Base-by-base conservation (phyloP, 2,797 vertebrate genomes). In the Cuniculus paca region DNA sequence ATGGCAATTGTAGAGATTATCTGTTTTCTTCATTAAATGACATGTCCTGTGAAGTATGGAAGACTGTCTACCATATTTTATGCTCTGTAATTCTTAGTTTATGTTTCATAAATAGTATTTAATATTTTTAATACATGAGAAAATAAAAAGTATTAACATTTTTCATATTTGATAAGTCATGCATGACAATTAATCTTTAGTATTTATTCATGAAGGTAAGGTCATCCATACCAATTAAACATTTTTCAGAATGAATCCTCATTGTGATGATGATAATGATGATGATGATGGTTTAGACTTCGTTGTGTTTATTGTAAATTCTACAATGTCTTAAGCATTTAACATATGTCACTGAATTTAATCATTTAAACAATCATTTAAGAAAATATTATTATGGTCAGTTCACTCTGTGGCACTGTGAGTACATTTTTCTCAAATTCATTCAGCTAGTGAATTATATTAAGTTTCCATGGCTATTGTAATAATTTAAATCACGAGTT, bases 41-140 rank as follows among this genome's bases (percentile, higher is more conserved):
- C 22, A 80, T 80, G 5, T 20, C 77, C 24, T 81, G 1, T 48
- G 14, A 82, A 12, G 31, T 3, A 1, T 78, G 12, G 11, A 45
- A 93, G 9, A 1, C 11, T 75, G 13, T 48, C 9, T 77, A 28
- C n/a, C 24, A 86, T 31, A 82, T 45, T 86, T 42, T 60, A 5
- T 75, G 28, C 13, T 52, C 26, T 86, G 26, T 1, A 88, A 34
- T 54, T 61, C 9, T 54, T 91, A 80, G 28, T 4, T 31, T 36
- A 82, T 36, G 45, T 50, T 70, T 88, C 24, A 60, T 48, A 79
- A 58, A 84, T 17, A 82, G 13, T 17, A 63, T 68, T 52, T 61
- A 50, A 72, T 60, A 95, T 78, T 89, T 89, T 94, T 39, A 89
- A 63, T 56, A 6, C 34, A 52, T 52, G 31, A 77, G 78, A 75